Conservation (phyloP, 2,888 invertebrate species). For the Dusona sp. region DNA sequence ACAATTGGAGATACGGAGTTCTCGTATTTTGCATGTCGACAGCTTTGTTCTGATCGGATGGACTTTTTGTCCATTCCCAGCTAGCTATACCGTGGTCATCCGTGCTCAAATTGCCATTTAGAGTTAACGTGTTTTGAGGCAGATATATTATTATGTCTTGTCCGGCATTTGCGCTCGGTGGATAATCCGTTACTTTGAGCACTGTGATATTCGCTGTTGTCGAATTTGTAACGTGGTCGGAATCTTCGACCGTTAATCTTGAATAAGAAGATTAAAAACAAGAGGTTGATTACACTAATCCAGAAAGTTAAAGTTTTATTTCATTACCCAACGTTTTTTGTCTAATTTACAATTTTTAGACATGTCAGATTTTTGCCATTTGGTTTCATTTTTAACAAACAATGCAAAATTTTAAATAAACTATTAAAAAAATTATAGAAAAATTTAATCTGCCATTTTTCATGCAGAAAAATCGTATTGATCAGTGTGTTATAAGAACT, state of each 20-base stretch:
- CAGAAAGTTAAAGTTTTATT: neutral
- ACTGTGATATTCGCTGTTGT: slow-evolving; percentile 96
- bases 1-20: slow-evolving; percentile 94
- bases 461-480: neutral
- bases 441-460: too few species aligned
- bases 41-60: slow-evolving; percentile 94
- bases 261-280: neutral
- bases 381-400: neutral
- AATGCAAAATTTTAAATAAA: neutral
- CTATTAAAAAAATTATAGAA: too few species aligned
- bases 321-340: neutral
- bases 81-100: slow-evolving; percentile 97
- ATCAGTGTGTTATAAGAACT: neutral
- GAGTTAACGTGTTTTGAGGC: slow-evolving; percentile 93
- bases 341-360: neutral
- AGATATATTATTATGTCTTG: slow-evolving; percentile 95
- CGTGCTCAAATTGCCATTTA: slow-evolving; percentile 95
- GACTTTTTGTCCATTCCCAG: slow-evolving; percentile 98
- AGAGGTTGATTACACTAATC: neutral
- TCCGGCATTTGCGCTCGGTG: slow-evolving; percentile 97
- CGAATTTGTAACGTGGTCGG: slow-evolving; percentile 94
- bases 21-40: slow-evolving; percentile 98
- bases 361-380: neutral
- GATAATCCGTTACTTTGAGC: slow-evolving; percentile 96
- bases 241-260: slow-evolving; percentile 95